Conservation (phyloP, 2,888 invertebrate genomes). For the Hirtodrosophila cameraria region DNA sequence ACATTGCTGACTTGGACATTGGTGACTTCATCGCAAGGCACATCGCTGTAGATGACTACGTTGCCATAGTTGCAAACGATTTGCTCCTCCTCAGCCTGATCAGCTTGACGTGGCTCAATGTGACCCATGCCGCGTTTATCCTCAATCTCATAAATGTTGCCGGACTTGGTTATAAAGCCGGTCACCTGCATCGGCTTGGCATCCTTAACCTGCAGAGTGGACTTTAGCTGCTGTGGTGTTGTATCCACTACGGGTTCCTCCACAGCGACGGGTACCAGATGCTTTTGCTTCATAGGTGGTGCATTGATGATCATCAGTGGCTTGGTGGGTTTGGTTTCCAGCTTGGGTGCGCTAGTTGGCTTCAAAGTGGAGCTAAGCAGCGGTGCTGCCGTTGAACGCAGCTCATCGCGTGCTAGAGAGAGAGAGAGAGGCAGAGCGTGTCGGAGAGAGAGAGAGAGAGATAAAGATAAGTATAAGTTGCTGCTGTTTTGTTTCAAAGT, state of each 20-base stretch:
- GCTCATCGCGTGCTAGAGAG: conserved; percentile 33
- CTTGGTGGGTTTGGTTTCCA: conserved; percentile 51
- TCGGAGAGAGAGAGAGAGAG: not conserved
- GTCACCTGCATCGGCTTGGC: conserved; percentile 71
- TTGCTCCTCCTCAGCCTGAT: conserved; percentile 36
- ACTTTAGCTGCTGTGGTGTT: conserved; percentile 14
- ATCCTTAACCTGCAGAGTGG: conserved; percentile 38
- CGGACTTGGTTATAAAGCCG: conserved; percentile 78
- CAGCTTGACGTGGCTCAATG: conserved; percentile 73
- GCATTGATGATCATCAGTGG: conserved; percentile 66
- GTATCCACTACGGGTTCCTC: conserved; percentile 13
- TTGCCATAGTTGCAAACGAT: conserved; percentile 79
- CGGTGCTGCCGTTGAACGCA: conserved; percentile 59
- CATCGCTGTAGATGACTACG: conserved; percentile 80
- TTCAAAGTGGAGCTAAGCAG: conserved; percentile 59
- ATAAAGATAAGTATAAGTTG: conserved; percentile 2
- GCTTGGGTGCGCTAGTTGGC: conserved; percentile 49
- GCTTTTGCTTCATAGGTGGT: conserved; percentile 65
- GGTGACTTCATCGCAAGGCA: conserved; percentile 76
- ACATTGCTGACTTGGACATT: conserved; percentile 59
- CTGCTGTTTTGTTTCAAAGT: not conserved
- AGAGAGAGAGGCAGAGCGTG: conserved; percentile 1
- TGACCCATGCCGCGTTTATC: conserved; percentile 67
- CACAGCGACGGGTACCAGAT: conserved; percentile 39
- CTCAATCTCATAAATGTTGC: conserved; percentile 77